Evolutionary conservation across 2,888 invertebrate genomes (phyloP).

Genomic region (Caenorhabditis afra): DNA sequence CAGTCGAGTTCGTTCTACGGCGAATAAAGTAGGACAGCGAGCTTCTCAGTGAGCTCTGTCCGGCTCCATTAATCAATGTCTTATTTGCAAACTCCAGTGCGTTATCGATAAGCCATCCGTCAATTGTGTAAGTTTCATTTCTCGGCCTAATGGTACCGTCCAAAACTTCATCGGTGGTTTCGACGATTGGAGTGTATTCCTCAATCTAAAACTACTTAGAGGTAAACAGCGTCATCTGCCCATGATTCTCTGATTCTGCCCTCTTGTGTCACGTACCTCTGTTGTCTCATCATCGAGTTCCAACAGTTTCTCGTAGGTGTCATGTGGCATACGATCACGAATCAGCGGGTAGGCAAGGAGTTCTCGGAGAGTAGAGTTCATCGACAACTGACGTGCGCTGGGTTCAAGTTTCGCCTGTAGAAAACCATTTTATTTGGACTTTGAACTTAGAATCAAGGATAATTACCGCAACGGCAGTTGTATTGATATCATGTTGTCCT

Average conservation of each 20-base stretch:
- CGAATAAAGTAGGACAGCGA: conserved; percentile 35
- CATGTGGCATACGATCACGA: conserved; percentile 63
- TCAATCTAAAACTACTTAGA: conserved; percentile 36
- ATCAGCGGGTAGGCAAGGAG: conserved; percentile 68
- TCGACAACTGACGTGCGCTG: conserved; percentile 45
- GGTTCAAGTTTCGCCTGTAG: conserved; percentile 64
- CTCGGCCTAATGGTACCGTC: neutral
- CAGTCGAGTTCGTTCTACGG: conserved; percentile 25
- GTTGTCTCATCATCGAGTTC: conserved; percentile 50
- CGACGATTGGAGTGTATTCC: conserved; percentile 26
- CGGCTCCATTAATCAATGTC: conserved; percentile 10
- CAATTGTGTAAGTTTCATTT: conserved; percentile 64
- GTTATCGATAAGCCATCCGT: conserved; percentile 74
- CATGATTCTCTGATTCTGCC: too few relatives aligned
- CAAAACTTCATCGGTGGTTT: too few relatives aligned
- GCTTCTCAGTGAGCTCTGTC: conserved; percentile 39
- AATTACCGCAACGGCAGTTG: conserved; percentile 70
- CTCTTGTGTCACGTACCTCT: conserved; percentile 32
- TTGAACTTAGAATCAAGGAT: too few relatives aligned
- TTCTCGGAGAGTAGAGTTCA: conserved; percentile 62
- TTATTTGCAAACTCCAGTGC: conserved; percentile 44
- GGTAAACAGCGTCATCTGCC: too few relatives aligned
- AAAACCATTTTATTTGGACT: too few relatives aligned
- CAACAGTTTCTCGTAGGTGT: conserved; percentile 39
- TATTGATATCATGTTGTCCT: conserved; percentile 68